Conservation (phyloP, 1,140 invertebrate genomes). For the Phocides pigmalion region DNA sequence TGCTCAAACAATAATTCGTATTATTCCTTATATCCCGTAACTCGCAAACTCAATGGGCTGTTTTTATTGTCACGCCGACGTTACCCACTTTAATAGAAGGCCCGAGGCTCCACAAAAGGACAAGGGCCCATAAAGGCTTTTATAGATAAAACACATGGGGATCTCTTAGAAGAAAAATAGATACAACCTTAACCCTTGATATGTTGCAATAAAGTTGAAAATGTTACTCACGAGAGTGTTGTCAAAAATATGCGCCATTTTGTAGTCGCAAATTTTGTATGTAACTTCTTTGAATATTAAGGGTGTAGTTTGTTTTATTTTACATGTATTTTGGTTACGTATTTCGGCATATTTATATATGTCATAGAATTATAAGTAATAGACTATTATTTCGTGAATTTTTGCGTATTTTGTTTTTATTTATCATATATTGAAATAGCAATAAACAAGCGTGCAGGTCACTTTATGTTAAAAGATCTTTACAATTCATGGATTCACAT, state of each 20-base stretch:
- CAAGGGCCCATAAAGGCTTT: background rate
- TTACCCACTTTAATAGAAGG: background rate
- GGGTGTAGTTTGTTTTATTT: too few relatives aligned
- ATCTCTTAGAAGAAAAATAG: background rate
- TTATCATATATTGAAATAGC: too few relatives aligned
- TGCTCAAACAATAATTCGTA: slow-evolving; percentile 1
- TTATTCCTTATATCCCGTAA: background rate
- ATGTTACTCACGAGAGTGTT: background rate
- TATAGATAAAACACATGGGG: background rate
- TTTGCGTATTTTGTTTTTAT: too few relatives aligned
- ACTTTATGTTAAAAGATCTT: too few relatives aligned
- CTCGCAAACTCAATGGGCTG: slow-evolving; percentile 2
- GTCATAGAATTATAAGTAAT: too few relatives aligned
- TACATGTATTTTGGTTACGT: too few relatives aligned
- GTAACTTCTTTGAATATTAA: too few relatives aligned
- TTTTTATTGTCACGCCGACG: slow-evolving; percentile 2
- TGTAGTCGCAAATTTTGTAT: too few relatives aligned
- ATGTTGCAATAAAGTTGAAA: background rate
- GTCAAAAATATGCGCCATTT: background rate
- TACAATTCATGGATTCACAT: too few relatives aligned
- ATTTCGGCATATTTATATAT: too few relatives aligned
- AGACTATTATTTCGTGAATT: too few relatives aligned
- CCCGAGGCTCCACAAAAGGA: slow-evolving; percentile 4
- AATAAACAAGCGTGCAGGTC: too few relatives aligned
- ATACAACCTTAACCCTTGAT: background rate